phyloP scores from a whole-genome alignment of 1,140 invertebrate species.

The Hetaerina americana region DNA sequence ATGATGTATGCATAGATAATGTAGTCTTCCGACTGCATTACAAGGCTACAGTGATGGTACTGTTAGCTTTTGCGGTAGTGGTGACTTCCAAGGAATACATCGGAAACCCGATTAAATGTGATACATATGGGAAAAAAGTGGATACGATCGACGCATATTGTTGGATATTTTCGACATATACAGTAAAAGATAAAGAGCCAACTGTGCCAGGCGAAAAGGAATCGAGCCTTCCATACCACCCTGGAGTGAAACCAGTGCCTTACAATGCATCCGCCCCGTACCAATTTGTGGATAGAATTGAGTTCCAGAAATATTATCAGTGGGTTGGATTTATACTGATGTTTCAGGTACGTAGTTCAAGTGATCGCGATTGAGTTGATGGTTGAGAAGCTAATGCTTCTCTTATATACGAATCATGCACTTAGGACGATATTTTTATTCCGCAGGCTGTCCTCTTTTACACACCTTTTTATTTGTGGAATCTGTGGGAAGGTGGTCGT shows the following conservation, averaged over 20 bases:
- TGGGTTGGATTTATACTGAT: constrained; percentile 75
- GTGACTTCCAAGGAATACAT: constrained; percentile 59
- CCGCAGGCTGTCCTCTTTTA: constrained; percentile 49
- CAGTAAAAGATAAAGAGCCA: constrained; percentile 33
- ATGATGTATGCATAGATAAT: constrained; percentile 48
- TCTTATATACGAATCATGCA: not conserved
- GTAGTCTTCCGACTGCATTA: constrained; percentile 52
- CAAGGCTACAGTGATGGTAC: constrained; percentile 46
- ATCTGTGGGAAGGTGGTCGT: constrained; percentile 53
- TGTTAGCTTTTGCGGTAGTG: constrained; percentile 48
- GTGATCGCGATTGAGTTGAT: not conserved
- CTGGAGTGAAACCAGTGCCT: constrained; percentile 16
- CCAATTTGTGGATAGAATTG: constrained; percentile 36
- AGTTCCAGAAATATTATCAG: constrained; percentile 73
- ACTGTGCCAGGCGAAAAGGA: constrained; percentile 29
- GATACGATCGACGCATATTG: constrained; percentile 57
- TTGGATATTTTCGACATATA: constrained; percentile 65
- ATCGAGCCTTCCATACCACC: constrained; percentile 24
- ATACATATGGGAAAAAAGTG: constrained; percentile 30
- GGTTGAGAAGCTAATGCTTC: not conserved
- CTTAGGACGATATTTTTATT: not conserved
- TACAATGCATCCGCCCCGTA: constrained; percentile 25
- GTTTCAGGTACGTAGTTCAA: constrained; percentile 39
- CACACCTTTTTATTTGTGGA: constrained; percentile 61
- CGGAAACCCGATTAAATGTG: constrained; percentile 52